Evolutionary conservation across 2,888 invertebrate genomes (phyloP).

Genomic region (Ryuthela nishihirai): DNA sequence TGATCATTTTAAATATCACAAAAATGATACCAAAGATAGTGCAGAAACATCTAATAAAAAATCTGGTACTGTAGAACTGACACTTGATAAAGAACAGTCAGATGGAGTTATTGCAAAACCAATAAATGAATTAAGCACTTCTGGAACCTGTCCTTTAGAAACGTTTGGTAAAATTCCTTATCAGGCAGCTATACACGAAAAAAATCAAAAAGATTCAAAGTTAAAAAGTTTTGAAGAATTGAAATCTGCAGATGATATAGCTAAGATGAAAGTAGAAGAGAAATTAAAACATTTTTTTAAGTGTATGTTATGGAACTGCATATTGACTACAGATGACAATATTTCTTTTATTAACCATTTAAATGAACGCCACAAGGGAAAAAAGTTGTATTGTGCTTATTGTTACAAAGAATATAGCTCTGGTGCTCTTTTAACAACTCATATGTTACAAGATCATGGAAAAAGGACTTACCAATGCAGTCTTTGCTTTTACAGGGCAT

Average conservation of each 20-base stretch:
- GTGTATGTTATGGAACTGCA: constrained; percentile 15
- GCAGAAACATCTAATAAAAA: neutral
- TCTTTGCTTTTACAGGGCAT: constrained; percentile 29
- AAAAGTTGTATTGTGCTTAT: constrained; percentile 15
- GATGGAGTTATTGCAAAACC: constrained; percentile 1
- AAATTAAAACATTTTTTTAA: constrained; percentile 26
- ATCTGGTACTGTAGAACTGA: neutral
- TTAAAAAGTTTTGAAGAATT: constrained; percentile 17
- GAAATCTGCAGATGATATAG: constrained; percentile 16
- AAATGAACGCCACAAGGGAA: neutral
- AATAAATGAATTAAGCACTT: too few species aligned
- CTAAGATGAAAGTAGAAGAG: constrained; percentile 6
- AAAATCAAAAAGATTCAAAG: constrained; percentile 1
- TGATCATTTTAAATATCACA: constrained; percentile 24
- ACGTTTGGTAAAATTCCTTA: constrained; percentile 15
- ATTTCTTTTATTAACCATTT: constrained; percentile 7
- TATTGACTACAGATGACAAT: constrained; percentile 7
- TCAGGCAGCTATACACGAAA: constrained; percentile 20
- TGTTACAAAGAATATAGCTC: constrained; percentile 11
- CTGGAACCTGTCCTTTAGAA: neutral
- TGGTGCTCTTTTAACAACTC: constrained; percentile 1
- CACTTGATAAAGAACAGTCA: neutral
- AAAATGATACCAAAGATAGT: neutral
- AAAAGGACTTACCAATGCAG: constrained; percentile 25
- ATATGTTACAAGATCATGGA: constrained; percentile 13